Conservation (phyloP, 1,140 invertebrate species). For the Conus betulinus region DNA sequence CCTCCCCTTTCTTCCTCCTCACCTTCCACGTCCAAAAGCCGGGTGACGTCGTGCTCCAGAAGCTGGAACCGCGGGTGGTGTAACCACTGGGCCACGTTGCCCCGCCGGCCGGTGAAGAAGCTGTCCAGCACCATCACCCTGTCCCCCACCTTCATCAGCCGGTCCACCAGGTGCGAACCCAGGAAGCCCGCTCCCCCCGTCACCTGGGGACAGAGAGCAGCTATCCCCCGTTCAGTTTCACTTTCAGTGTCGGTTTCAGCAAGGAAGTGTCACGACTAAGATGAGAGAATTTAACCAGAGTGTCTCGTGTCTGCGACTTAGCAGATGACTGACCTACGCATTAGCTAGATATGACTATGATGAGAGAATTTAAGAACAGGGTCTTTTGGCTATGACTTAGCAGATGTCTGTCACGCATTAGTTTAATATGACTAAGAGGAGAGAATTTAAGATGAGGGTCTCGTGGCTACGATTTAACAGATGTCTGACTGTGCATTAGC, state of each 20-base stretch:
- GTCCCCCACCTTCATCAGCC: not conserved
- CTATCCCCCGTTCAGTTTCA: not conserved
- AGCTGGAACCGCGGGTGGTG: not conserved
- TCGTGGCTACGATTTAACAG: too few species aligned
- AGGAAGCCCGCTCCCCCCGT: slow-evolving; percentile 16
- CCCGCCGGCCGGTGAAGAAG: not conserved
- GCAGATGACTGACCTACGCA: too few species aligned
- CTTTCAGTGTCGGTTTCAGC: not conserved
- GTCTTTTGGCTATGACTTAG: not conserved
- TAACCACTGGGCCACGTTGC: slow-evolving; percentile 1
- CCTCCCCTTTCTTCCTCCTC: not conserved
- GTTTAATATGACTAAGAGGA: too few species aligned
- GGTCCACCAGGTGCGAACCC: slow-evolving; percentile 17
- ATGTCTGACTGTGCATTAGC: too few species aligned
- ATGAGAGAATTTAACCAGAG: too few species aligned
- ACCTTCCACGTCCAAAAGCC: not conserved
- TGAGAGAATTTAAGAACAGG: not conserved
- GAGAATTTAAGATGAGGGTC: too few species aligned
- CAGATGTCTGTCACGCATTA: not conserved
- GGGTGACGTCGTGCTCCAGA: not conserved
- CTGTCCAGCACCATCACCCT: slow-evolving; percentile 13
- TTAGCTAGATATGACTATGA: not conserved
- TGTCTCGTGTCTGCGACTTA: too few species aligned
- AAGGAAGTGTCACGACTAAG: not conserved
- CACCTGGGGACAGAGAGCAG: not conserved